Percentiles rank a stretch among this genome's conserved stretches.
These are phyloP conservation scores for Xiphophorus birchmanni DNA, from an alignment of 2,797 vertebrate species.

Conservation along the genomic window DNA sequence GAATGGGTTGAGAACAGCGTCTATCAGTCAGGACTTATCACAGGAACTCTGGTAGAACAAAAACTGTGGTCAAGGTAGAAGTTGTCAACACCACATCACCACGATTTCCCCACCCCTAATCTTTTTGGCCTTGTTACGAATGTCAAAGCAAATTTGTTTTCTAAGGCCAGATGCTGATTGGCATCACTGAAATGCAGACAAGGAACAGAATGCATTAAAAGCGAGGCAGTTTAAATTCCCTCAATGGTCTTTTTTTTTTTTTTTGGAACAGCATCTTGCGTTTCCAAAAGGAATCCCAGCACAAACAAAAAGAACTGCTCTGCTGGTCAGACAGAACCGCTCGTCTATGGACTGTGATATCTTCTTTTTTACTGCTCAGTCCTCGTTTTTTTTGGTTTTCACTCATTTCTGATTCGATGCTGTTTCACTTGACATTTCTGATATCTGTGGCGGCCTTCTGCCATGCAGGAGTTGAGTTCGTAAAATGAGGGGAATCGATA, in stretches of 20 bases:
- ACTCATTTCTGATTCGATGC: constrained; percentile 20
- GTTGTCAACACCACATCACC: background rate
- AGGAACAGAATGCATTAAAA: constrained; percentile 43
- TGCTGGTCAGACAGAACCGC: constrained; percentile 33
- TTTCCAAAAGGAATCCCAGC: constrained; percentile 55
- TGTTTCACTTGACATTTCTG: constrained; percentile 36
- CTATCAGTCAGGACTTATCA: constrained; percentile 61
- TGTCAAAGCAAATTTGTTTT: background rate
- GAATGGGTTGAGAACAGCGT: constrained; percentile 48
- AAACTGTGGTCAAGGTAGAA: background rate
- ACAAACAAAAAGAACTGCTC: constrained; percentile 48
- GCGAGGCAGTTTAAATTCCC: constrained; percentile 59
- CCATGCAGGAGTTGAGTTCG: constrained; percentile 1
- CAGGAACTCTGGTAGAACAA: constrained; percentile 26
- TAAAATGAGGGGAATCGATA: constrained; percentile 22
- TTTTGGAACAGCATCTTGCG: constrained; percentile 17
- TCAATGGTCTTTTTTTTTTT: constrained; percentile 22
- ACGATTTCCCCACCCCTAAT: background rate
- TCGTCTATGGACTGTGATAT: constrained; percentile 57
- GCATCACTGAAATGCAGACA: constrained; percentile 42
- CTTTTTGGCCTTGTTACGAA: background rate
- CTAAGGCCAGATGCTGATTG: background rate
- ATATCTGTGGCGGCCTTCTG: constrained; percentile 15
- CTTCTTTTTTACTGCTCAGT: constrained; percentile 39
- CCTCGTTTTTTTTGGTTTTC: constrained; percentile 28